These are phyloP conservation scores for Acleris emargana DNA, from an alignment of 2,888 invertebrate genomes.

Conservation along the genomic window DNA sequence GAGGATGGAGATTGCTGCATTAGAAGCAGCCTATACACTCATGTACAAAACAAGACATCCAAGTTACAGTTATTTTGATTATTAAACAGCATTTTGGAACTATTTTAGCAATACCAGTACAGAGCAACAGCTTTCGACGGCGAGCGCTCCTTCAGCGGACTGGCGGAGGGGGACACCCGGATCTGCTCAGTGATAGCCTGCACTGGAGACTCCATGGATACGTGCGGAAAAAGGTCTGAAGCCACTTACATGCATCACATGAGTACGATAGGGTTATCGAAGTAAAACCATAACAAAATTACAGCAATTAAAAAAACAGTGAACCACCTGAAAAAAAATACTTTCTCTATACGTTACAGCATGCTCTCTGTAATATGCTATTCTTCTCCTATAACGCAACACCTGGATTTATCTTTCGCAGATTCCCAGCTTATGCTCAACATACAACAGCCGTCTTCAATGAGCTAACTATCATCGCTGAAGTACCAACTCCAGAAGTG, in stretches of 20 bases:
- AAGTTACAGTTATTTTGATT: too few relatives aligned
- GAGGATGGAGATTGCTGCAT: too few relatives aligned
- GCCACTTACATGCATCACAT: neutral
- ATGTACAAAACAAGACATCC: too few relatives aligned
- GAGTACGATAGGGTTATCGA: too few relatives aligned
- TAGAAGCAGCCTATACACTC: too few relatives aligned
- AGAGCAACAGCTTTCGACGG: slow-evolving; percentile 79
- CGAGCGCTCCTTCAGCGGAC: slow-evolving; percentile 71
- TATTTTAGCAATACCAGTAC: slow-evolving; percentile 72
- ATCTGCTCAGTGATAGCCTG: slow-evolving; percentile 81
- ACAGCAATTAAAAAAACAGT: too few relatives aligned
- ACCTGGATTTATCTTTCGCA: slow-evolving; percentile 48
- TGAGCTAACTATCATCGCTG: slow-evolving; percentile 69
- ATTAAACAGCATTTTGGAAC: neutral
- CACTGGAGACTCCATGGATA: slow-evolving; percentile 62
- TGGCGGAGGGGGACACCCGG: slow-evolving; percentile 75
- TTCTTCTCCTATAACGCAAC: too few relatives aligned
- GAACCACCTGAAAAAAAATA: too few relatives aligned
- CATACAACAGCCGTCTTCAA: slow-evolving; percentile 73
- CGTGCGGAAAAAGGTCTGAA: slow-evolving; percentile 71
- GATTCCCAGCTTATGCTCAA: slow-evolving; percentile 68
- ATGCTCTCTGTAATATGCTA: too few relatives aligned
- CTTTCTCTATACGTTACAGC: too few relatives aligned
- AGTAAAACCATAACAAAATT: too few relatives aligned
- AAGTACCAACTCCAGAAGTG: slow-evolving; percentile 61